phyloP scores from a whole-genome alignment of 2,797 vertebrate species.

The Pogonophryne albipinna region DNA sequence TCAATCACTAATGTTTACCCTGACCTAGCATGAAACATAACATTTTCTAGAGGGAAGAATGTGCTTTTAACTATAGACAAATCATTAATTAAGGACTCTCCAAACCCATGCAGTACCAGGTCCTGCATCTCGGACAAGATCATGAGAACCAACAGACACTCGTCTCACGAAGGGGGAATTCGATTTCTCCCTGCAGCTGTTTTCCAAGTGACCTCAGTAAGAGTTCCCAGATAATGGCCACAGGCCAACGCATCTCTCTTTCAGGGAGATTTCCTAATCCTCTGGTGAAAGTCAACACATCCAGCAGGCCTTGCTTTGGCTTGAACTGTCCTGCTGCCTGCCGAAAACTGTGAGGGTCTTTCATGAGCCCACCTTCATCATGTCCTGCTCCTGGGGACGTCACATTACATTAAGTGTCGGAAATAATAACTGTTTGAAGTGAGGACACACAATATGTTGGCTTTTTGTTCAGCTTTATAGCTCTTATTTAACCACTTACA shows the following conservation, averaged over 20 bases:
- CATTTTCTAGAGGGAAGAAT: not conserved
- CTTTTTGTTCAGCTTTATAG: slow-evolving; percentile 13
- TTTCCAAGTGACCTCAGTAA: slow-evolving; percentile 46
- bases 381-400: slow-evolving; percentile 4
- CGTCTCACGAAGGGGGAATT: slow-evolving; percentile 39
- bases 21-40: not conserved
- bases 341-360: slow-evolving; percentile 37
- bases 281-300: slow-evolving; percentile 53
- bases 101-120: not conserved
- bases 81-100: too few relatives aligned
- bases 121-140: not conserved
- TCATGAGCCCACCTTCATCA: slow-evolving; percentile 34
- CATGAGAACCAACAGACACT: slow-evolving; percentile 37
- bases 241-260: slow-evolving; percentile 41
- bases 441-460: slow-evolving; percentile 27
- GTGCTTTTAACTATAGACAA: not conserved
- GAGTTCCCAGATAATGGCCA: slow-evolving; percentile 42
- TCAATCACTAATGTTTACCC: slow-evolving; percentile 6
- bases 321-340: slow-evolving; percentile 16
- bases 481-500: not conserved
- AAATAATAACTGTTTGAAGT: slow-evolving; percentile 9
- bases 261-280: slow-evolving; percentile 65
- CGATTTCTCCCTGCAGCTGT: slow-evolving; percentile 58
- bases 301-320: slow-evolving; percentile 43
- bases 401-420: slow-evolving; percentile 41